phyloP scores from a whole-genome alignment of 2,888 invertebrate species.

The Isoperla grammatica region DNA sequence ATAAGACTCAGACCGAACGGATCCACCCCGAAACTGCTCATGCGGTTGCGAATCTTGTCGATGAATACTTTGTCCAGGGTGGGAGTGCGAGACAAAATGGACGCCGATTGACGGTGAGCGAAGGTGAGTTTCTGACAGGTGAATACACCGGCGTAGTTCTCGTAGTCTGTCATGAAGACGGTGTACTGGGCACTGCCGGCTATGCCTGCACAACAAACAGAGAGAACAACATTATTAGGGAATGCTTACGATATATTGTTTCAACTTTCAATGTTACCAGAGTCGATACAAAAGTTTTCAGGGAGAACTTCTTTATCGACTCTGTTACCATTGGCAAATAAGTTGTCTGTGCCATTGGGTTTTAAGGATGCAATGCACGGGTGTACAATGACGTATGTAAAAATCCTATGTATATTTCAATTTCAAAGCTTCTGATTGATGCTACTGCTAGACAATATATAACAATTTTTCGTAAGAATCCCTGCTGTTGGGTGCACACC shows the following conservation, averaged over 20 bases:
- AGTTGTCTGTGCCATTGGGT: too few relatives aligned
- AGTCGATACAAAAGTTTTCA: too few relatives aligned
- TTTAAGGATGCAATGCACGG: too few relatives aligned
- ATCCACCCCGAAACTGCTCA: constrained; percentile 62
- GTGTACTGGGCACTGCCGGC: constrained; percentile 70
- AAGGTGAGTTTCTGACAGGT: constrained; percentile 72
- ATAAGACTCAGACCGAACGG: constrained; percentile 71
- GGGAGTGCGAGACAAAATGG: constrained; percentile 69
- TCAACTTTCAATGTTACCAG: too few relatives aligned
- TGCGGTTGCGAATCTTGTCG: constrained; percentile 63
- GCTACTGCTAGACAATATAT: too few relatives aligned
- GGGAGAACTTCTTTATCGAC: too few relatives aligned
- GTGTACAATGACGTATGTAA: too few relatives aligned
- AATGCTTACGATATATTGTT: not conserved
- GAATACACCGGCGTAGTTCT: constrained; percentile 67
- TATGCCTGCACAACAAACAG: constrained; percentile 51
- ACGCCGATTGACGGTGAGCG: constrained; percentile 70
- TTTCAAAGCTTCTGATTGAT: too few relatives aligned
- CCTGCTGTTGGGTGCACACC: too few relatives aligned
- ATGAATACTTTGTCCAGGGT: constrained; percentile 64
- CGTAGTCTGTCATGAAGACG: constrained; percentile 68
- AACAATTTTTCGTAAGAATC: too few relatives aligned
- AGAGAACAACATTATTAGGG: not conserved
- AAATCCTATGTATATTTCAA: too few relatives aligned
- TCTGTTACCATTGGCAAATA: too few relatives aligned